Base-by-base conservation (phyloP, 2,888 invertebrate genomes). In the Eupithecia inturbata region DNA sequence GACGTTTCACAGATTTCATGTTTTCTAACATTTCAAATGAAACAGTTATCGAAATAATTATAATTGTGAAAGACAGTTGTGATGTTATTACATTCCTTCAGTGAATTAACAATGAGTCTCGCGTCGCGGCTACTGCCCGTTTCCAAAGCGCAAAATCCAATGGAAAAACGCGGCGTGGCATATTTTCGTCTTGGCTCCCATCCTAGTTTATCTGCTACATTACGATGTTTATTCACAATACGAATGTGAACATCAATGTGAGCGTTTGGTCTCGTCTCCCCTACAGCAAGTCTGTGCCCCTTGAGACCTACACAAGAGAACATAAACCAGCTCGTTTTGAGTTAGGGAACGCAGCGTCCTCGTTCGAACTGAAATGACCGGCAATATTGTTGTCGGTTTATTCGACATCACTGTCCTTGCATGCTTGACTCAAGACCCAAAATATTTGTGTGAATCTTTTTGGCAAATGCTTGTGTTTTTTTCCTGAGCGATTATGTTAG, bases 171-270 rank as follows among this genome's bases (percentile, higher is more conserved):
- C 94, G 93, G 87, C 88, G 92, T 91, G 87, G 94, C 92, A 94
- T 94, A 94, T 94, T 94, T 94, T 94, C 94, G 94, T 94, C 94
- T 94, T 94, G 94, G 94, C 94, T 94, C 92, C 90, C 90, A 94
- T 94, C 94, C 94, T 94, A 94, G 94, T 94, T 94, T 94, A 94
- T 94, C 94, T 93, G 93, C 91, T 94, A 93, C 94, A 93, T 94
- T 93, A 93, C 94, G 93, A 94, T 94, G 94, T 94, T 94, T 94
- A 94, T 94, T 94, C 94, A 94, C 94, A 94, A 94, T 94, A 93
- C 93, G 90, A 92, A 93, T 92, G 92, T 85, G 92, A 91, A 85
- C 92, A 93, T 92, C 91, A 91, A 92, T 93, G 93, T 93, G 92
- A 91, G 91, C 89, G 92, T 91, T 88, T 87, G 88, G 81, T 87